Base-by-base conservation (phyloP, 2,888 invertebrate genomes). In the Stramonita haemastoma region DNA sequence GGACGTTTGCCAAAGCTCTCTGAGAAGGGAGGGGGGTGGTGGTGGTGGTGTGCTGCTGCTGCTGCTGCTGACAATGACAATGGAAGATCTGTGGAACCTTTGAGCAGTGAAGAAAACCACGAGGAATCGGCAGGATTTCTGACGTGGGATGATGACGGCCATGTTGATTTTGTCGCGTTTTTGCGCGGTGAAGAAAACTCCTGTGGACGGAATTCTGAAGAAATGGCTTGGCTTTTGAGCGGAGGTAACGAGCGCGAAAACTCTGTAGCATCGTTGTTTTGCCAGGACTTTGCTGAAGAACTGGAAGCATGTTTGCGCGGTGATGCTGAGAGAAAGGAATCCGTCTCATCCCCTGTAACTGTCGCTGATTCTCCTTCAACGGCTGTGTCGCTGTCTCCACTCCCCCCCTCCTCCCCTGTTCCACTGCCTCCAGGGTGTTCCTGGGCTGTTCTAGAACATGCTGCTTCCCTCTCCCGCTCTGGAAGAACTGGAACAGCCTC, bases 401-500 rank as follows among this genome's bases (percentile, higher is more conserved):
- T 22, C 0, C 34, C n/a, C 1, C 66, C 86, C 1, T 34, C 66
- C 22, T 57, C 56, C 13, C 84, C 84, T 29, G 29, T 57, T 29
- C 32, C 4, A 17, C 66, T 86, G 73, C 36, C 46, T 1, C 46
- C 26, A 26, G 86, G n/a, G 8, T 66, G 60, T 66, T 57, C 57
- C 57, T 34, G 66, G 34, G 22, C 22, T 60, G 22, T 26, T 57
- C 66, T 60, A 22, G 60, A 34, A 86, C n/a, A 66, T 1, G 57
- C 17, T 29, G 66, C 19, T 86, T 34, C 57, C n/a, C 66, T 32
- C 32, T 60, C 60, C 15, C 8, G 26, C 22, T 60, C 60, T 34
- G 86, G 86, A 19, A 86, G 57, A 86, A 86, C 66, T 8, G 86
- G 66, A 8, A 86, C 86, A 4, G 86, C 66, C 22, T 86, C 86